Base-by-base conservation (phyloP, 1,140 invertebrate species). In the Lasaia peninsularis region DNA sequence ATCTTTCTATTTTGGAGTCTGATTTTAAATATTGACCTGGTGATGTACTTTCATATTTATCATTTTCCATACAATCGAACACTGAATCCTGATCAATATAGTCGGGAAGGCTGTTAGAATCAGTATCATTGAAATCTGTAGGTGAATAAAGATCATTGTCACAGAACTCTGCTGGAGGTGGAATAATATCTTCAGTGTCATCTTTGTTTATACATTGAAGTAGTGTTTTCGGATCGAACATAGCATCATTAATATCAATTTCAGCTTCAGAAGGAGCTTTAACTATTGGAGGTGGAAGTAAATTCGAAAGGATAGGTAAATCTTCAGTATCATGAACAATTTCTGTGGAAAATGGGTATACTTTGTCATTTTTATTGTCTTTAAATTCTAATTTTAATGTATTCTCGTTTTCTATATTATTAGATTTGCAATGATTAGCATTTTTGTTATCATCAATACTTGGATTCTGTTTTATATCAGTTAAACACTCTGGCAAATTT, bases 151-250 rank as follows among this genome's bases (percentile, higher is more conserved):
- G 50, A 11, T 34, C 33, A 50, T 67, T 24, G 58, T 85, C 78
- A 56, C 71, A 52, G 58, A 83, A 86, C 63, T 78, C 69, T 9
- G 62, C 33, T n/a, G 85, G 82, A 5, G 81, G 81, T 8, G 78
- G 68, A 48, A 83, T 73, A 32, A 81, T 61, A 18, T 63, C 64
- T 34, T 60, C 56, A 0, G 14, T 21, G 6, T 69, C 52, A 20
- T 63, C 56, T 18, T 67, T 63, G 50, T 37, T 63, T 9, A 67
- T 62, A 67, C 54, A 63, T 52, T 76, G 60, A 34, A 88, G 61
- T 11, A 88, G 37, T 32, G 68, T 71, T 71, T 75, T 85, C 24
- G 85, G 85, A 66, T 88, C 71, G 37, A 88, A 73, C 76, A 85
- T 73, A 6, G 69, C 65, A 21, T 75, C 63, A 56, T 72, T 73